A percentile compares a stretch with the other conserved stretches of the same genome.
These are phyloP conservation scores for Anastrepha obliqua DNA, from an alignment of 1,140 invertebrate genomes.

Conservation along the genomic window DNA sequence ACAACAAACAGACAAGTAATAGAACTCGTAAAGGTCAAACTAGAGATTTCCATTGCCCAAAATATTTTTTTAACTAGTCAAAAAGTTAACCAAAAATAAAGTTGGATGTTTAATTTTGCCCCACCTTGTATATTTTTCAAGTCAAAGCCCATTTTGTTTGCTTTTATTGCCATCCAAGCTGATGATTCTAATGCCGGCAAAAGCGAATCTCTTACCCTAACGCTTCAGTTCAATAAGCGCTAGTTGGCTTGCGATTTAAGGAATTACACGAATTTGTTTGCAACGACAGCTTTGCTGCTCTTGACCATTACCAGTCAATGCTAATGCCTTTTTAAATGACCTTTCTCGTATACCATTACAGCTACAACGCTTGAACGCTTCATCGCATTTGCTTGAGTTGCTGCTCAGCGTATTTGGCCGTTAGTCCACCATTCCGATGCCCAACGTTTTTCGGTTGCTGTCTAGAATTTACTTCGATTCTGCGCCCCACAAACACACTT, in stretches of 20 bases:
- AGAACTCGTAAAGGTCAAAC: no score
- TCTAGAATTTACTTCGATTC: neutral
- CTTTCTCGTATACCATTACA: slow-evolving; percentile 1
- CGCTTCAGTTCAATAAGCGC: neutral
- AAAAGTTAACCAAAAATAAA: no score
- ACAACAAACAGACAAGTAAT: no score
- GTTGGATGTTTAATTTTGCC: no score
- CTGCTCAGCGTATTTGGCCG: neutral
- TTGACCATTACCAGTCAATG: slow-evolving; percentile 29
- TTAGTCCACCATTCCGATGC: neutral
- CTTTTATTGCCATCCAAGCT: no score
- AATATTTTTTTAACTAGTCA: no score
- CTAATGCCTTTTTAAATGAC: slow-evolving; percentile 50
- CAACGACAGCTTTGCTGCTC: no score
- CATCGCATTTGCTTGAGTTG: neutral
- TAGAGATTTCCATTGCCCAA: no score
- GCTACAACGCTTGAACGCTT: neutral
- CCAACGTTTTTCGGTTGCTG: neutral
- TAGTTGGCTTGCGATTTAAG: slow-evolving; percentile 4
- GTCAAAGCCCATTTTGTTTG: no score
- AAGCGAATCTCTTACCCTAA: no score
- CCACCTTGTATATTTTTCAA: no score
- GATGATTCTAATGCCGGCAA: no score
- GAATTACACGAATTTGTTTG: slow-evolving; percentile 8
- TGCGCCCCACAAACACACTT: neutral